Evolutionary conservation across 2,888 invertebrate species (phyloP).

Genomic region (Troides aeacus): DNA sequence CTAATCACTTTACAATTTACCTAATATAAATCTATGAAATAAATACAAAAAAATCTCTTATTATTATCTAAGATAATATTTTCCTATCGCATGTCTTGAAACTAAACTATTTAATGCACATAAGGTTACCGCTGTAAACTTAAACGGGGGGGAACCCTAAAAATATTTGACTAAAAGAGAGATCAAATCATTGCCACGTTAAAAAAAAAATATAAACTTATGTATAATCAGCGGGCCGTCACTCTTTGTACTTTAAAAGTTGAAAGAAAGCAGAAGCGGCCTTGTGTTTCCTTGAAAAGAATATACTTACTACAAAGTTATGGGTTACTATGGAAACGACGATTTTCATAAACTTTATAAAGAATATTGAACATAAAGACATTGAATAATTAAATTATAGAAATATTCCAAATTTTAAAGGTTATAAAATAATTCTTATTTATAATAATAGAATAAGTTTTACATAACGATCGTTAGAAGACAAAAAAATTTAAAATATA

Average conservation of each 20-base stretch:
- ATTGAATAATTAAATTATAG: neutral
- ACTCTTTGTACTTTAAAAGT: conserved; percentile 71
- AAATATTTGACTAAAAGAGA: conserved; percentile 86
- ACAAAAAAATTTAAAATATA: neutral
- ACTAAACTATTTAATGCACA: conserved; percentile 76
- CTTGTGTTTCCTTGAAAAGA: conserved; percentile 8
- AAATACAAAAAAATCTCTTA: conserved; percentile 78
- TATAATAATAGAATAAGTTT: no score
- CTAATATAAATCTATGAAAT: conserved; percentile 79
- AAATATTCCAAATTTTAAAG: neutral
- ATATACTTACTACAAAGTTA: conserved; percentile 1
- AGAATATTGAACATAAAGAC: no score
- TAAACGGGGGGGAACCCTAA: conserved; percentile 66
- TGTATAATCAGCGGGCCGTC: conserved; percentile 56
- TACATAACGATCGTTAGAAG: no score
- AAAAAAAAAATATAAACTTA: conserved; percentile 57
- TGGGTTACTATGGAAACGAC: conserved; percentile 21
- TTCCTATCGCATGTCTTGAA: conserved; percentile 76
- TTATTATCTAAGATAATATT: conserved; percentile 77
- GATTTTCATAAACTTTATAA: neutral
- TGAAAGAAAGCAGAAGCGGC: conserved; percentile 39
- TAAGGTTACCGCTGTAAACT: conserved; percentile 59
- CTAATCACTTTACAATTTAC: conserved; percentile 78
- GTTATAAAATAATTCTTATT: no score
- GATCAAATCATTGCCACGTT: conserved; percentile 86